Base-by-base conservation (phyloP, 2,113 vertebrate genomes). In the Heloderma charlesbogerti region DNA sequence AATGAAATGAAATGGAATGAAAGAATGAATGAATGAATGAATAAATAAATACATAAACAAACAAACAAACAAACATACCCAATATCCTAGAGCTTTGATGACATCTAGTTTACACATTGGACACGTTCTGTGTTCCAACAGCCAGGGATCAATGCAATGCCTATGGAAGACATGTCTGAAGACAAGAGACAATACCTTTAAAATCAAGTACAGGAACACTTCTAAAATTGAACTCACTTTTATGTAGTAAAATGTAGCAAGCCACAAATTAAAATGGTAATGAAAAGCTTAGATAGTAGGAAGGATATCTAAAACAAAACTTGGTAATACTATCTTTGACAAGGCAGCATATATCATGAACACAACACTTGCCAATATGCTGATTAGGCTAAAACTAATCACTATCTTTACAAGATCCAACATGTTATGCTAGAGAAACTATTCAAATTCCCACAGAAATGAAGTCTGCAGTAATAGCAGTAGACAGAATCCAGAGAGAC, bases 21-120 rank as follows among this genome's bases (percentile, higher is more conserved):
- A n/a, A n/a, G n/a, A n/a, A n/a, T n/a, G n/a, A n/a, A n/a, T n/a
- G n/a, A n/a, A n/a, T n/a, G n/a, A n/a, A n/a, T n/a, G n/a, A n/a
- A n/a, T n/a, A n/a, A n/a, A n/a, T n/a, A n/a, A n/a, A n/a, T n/a
- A n/a, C n/a, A n/a, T n/a, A n/a, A n/a, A n/a, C n/a, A n/a, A n/a
- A n/a, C n/a, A n/a, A n/a, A n/a, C n/a, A n/a, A n/a, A n/a, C n/a
- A n/a, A n/a, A n/a, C n/a, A 92, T 97, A 98, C 98, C 98, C 98
- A 97, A 91, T 97, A 98, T 97, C 98, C 97, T 94, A 98, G 95
- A 91, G 98, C 97, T 97, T 98, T 98, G 94, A 98, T 97, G 95
- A 98, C 97, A n/a, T 98, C 98, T 87, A 98, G 96, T 97, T 98
- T 98, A 94, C 98, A 98, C 97, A 98, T 98, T 89, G 98, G 98